Evolutionary conservation across 2,888 invertebrate species (phyloP).

Genomic region (Dryobotodes eremita): DNA sequence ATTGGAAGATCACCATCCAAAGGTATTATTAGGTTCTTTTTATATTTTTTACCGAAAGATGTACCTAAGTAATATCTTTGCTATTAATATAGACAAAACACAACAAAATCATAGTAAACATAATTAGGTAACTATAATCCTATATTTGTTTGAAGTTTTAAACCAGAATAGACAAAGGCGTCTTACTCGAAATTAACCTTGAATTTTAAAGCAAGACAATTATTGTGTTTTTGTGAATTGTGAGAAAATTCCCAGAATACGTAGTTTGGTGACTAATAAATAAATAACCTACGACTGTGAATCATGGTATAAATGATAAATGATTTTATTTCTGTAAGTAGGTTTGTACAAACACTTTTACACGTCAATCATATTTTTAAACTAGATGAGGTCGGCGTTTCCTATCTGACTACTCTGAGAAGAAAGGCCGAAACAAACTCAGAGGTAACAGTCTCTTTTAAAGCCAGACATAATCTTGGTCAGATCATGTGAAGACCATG

Average conservation of each 20-base stretch:
- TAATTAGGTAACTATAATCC: background rate
- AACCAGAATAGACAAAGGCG: background rate
- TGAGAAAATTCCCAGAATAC: conserved; percentile 45
- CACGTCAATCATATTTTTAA: too few species aligned
- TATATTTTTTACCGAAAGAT: background rate
- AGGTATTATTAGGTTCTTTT: background rate
- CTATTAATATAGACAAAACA: background rate
- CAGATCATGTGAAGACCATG: too few species aligned
- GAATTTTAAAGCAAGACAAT: conserved; percentile 32
- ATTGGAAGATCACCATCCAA: background rate
- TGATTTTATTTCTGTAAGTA: too few species aligned
- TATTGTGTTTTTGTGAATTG: conserved; percentile 34
- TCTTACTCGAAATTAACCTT: conserved; percentile 33
- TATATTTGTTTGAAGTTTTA: background rate
- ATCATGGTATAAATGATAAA: conserved; percentile 21
- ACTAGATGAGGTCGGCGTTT: too few species aligned
- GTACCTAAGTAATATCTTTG: background rate
- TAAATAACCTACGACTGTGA: conserved; percentile 20
- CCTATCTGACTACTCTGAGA: too few species aligned
- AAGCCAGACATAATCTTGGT: too few species aligned
- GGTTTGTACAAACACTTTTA: too few species aligned
- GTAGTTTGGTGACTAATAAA: conserved; percentile 47
- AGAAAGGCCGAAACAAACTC: too few species aligned
- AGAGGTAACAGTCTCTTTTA: too few species aligned
- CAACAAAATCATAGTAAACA: background rate